Evolutionary conservation across 2,888 invertebrate genomes (phyloP).

Genomic region (Pasiphila rectangulata): DNA sequence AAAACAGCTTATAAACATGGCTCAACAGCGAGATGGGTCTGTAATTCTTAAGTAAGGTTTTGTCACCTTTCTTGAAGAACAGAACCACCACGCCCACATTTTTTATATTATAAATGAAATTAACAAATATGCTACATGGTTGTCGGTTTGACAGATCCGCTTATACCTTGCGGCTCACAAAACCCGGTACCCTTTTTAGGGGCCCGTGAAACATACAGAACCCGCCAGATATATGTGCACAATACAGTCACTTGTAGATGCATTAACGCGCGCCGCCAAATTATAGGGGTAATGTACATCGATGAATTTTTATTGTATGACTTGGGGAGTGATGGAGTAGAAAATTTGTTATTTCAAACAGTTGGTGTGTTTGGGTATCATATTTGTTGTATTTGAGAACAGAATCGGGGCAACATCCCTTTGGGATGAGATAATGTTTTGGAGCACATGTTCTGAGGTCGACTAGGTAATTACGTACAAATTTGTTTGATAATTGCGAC

Average conservation of each 20-base stretch:
- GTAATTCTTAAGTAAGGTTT: no score
- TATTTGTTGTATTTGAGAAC: constrained; percentile 25
- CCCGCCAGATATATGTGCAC: constrained; percentile 43
- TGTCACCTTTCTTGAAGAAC: no score
- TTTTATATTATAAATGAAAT: no score
- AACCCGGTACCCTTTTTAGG: constrained; percentile 65
- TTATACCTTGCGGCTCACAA: constrained; percentile 24
- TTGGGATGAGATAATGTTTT: constrained; percentile 15
- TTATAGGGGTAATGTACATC: constrained; percentile 25
- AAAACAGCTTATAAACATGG: no score
- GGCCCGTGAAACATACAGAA: constrained; percentile 57
- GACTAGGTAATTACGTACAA: constrained; percentile 2
- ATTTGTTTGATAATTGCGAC: no score
- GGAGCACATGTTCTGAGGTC: constrained; percentile 13
- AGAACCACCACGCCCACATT: no score
- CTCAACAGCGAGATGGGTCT: no score
- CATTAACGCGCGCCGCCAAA: constrained; percentile 35
- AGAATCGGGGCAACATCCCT: constrained; percentile 16
- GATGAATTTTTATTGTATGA: constrained; percentile 29
- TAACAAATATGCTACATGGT: no score
- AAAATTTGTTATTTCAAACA: constrained; percentile 25
- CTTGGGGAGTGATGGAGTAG: constrained; percentile 23
- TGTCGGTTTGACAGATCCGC: no score
- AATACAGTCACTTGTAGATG: constrained; percentile 40
- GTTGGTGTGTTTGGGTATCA: constrained; percentile 24